Evolutionary conservation across 2,113 vertebrate species (phyloP).

Genomic region (Eudyptes chrysolophus): DNA sequence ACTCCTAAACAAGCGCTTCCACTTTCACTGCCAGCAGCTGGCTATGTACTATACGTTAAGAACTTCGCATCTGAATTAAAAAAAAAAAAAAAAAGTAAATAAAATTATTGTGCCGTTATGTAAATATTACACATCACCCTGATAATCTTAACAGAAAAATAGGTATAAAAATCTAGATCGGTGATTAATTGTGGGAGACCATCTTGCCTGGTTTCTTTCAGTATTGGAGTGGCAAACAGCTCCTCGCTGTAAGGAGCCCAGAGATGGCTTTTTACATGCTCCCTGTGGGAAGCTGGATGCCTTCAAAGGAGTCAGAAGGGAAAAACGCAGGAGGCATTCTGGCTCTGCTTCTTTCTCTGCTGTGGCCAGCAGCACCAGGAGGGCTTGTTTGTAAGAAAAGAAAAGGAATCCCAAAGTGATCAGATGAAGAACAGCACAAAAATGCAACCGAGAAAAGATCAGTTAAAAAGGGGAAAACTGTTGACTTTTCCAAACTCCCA

Average conservation of each 20-base stretch:
- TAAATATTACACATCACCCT: neutral
- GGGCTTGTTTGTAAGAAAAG: neutral
- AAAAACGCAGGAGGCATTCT: constrained; percentile 2
- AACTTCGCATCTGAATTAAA: neutral
- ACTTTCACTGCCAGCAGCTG: neutral
- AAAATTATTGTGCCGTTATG: neutral
- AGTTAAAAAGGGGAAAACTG: neutral
- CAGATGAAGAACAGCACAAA: neutral
- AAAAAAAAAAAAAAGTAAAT: neutral
- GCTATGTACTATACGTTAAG: neutral
- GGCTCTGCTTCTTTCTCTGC: neutral
- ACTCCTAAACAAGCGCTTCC: neutral
- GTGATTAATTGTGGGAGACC: neutral
- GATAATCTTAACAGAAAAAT: neutral
- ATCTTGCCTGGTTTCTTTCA: neutral
- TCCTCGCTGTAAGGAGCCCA: neutral
- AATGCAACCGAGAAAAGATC: neutral
- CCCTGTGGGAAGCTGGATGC: constrained; percentile 25
- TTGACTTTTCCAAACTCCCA: neutral
- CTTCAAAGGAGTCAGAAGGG: constrained; percentile 42
- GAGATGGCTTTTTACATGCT: neutral
- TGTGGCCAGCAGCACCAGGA: neutral
- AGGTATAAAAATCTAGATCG: fast-evolving
- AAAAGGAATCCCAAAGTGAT: neutral
- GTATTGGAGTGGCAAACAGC: neutral